Percentiles rank a stretch among this genome's conserved stretches.
Conservation (phyloP, 2,797 vertebrate species). For the Perodicticus potto region DNA sequence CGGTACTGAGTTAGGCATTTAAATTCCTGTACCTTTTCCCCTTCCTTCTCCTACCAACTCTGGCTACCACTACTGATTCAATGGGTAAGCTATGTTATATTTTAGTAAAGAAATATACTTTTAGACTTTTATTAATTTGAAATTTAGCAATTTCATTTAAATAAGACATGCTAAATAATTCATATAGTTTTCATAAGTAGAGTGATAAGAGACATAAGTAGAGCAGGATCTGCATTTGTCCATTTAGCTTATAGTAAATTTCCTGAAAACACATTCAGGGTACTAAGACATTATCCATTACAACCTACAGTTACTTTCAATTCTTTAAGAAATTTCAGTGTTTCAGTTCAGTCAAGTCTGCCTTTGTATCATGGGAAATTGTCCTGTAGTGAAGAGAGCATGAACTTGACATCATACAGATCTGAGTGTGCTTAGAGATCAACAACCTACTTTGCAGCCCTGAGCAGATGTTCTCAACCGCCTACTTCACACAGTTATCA, state of each 20-base stretch:
- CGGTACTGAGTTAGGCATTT: not conserved
- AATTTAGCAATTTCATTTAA: constrained; percentile 1
- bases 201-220: not conserved
- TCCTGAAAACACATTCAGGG: not conserved
- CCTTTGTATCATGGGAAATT: not conserved
- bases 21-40: not conserved
- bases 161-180: not conserved
- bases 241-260: not conserved
- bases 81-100: not conserved
- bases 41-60: not conserved
- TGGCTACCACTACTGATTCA: not conserved
- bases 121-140: constrained; percentile 3
- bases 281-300: not conserved
- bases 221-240: not conserved
- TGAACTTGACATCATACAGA: not conserved
- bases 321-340: not conserved
- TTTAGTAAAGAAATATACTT: not conserved
- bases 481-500: not conserved
- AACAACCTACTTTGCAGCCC: not conserved
- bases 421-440: not conserved
- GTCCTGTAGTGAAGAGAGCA: not conserved
- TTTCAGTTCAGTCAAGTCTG: not conserved
- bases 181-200: not conserved
- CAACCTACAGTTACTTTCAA: not conserved
- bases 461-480: not conserved